These are phyloP conservation scores for Panonychus citri DNA, from an alignment of 1,140 invertebrate genomes.

Conservation along the genomic window DNA sequence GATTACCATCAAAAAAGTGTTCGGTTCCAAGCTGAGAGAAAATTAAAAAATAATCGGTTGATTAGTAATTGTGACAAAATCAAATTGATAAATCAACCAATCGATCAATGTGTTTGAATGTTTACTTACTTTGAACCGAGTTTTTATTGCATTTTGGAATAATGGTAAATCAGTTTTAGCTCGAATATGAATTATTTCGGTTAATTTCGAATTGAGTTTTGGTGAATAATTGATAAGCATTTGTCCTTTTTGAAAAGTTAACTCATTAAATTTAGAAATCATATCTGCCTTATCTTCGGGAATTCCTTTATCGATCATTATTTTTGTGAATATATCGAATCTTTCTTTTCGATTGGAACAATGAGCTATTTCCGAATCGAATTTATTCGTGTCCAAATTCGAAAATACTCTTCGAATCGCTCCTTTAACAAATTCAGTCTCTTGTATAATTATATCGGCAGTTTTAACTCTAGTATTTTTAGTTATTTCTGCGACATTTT, in stretches of 20 bases:
- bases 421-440: background rate
- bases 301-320: background rate
- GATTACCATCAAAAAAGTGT: no score
- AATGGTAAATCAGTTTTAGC: background rate
- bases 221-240: background rate
- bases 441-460: slow-evolving; percentile 9
- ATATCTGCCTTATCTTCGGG: background rate
- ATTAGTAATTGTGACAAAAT: no score
- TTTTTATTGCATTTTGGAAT: background rate
- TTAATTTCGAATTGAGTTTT: background rate
- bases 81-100: no score
- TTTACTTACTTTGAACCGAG: no score
- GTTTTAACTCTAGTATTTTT: slow-evolving; percentile 34
- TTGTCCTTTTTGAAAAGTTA: background rate
- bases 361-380: background rate
- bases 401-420: background rate
- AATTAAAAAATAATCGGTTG: no score
- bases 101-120: no score
- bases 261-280: background rate
- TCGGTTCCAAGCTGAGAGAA: no score
- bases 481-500: slow-evolving; percentile 44
- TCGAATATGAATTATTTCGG: background rate
- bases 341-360: background rate
- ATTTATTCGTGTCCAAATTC: background rate
- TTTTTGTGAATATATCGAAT: background rate